These are phyloP conservation scores for Grammomys dolichurus DNA, from an alignment of 2,113 vertebrate species.

Conservation along the genomic window DNA sequence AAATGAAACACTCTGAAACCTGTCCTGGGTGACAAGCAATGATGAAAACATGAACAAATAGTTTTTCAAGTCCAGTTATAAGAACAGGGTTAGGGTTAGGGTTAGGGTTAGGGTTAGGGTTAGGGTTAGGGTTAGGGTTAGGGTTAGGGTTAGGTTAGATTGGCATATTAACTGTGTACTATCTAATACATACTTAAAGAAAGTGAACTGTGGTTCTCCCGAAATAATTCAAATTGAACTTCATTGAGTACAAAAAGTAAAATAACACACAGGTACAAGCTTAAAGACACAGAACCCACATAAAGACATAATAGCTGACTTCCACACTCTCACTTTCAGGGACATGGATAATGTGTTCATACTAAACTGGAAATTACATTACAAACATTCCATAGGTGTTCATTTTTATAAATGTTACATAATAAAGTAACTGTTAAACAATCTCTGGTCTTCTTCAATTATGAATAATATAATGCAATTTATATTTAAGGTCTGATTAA, in stretches of 20 bases:
- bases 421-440: constrained; percentile 15
- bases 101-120: too few species aligned
- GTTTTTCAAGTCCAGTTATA: not conserved
- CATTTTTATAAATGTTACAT: constrained; percentile 17
- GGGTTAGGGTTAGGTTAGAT: not conserved
- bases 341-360: not conserved
- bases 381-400: not conserved
- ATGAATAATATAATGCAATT: constrained; percentile 36
- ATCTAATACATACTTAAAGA: not conserved
- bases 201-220: not conserved
- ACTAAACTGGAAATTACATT: constrained; percentile 1
- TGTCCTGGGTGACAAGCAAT: not conserved
- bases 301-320: not conserved
- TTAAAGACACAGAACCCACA: constrained; percentile 19
- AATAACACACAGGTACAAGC: constrained; percentile 25
- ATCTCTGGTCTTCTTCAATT: not conserved
- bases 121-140: too few species aligned
- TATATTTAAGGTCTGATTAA: not conserved
- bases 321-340: constrained; percentile 3
- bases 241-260: constrained; percentile 15
- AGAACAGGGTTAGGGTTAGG: not conserved
- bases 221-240: constrained; percentile 27
- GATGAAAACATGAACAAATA: not conserved
- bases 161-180: not conserved
- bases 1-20: constrained; percentile 10